Percentiles rank a stretch among this genome's conserved stretches.
Evolutionary conservation across 2,113 vertebrate species (phyloP).

Genomic region (Reinhardtius hippoglossoides): DNA sequence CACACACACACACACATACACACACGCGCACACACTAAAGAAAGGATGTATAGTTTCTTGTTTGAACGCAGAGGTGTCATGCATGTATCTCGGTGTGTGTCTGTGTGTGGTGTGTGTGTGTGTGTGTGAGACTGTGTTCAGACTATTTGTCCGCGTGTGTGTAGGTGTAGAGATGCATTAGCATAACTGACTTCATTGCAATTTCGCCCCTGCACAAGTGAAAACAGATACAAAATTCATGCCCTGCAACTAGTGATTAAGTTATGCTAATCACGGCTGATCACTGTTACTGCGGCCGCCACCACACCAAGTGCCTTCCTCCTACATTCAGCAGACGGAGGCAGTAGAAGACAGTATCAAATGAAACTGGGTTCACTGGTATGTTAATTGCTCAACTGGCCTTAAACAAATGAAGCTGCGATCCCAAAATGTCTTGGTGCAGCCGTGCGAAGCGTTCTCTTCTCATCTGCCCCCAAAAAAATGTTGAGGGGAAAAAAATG

Average conservation of each 20-base stretch:
- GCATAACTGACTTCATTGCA: conserved; percentile 44
- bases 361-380: conserved; percentile 42
- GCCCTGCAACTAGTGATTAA: conserved; percentile 66
- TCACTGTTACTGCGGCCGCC: conserved; percentile 40
- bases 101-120: conserved; percentile 15
- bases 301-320: too few species aligned
- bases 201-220: conserved; percentile 45
- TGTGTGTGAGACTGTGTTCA: neutral
- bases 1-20: conserved; percentile 10
- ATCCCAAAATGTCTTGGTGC: conserved; percentile 39
- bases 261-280: conserved; percentile 69
- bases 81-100: conserved; percentile 5
- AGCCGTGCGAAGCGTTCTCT: neutral
- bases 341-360: neutral
- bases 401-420: conserved; percentile 59
- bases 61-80: conserved; percentile 31
- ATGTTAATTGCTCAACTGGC: conserved; percentile 64
- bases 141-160: neutral
- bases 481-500: too few species aligned
- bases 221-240: conserved; percentile 60
- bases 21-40: conserved; percentile 15
- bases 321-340: too few species aligned
- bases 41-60: neutral
- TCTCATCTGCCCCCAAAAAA: conserved; percentile 1
- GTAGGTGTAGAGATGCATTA: conserved; percentile 43